Evolutionary conservation across 2,888 invertebrate species (phyloP).

Genomic region (Orchestes rusci): DNA sequence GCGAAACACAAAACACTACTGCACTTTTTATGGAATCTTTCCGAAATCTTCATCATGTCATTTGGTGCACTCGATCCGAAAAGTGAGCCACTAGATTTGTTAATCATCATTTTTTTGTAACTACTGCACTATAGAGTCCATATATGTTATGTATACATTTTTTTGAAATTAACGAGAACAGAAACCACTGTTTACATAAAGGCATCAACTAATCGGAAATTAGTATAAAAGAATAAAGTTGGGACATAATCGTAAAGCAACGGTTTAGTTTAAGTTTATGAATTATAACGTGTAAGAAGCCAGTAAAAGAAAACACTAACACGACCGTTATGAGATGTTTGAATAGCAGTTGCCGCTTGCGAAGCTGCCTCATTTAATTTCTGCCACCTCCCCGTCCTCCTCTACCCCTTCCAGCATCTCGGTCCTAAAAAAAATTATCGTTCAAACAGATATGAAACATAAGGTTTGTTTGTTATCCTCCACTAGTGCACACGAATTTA

Average conservation of each 20-base stretch:
- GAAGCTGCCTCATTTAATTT: no score
- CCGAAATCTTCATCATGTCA: slow-evolving; percentile 29
- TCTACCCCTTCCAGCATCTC: slow-evolving; percentile 39
- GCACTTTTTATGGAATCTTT: slow-evolving; percentile 33
- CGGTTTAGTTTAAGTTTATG: slow-evolving; percentile 11
- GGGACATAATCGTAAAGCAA: no score
- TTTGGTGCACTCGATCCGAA: slow-evolving; percentile 41
- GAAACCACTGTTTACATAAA: no score
- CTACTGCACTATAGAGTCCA: slow-evolving; percentile 41
- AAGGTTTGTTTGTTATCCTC: no score
- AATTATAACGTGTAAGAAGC: slow-evolving; percentile 35
- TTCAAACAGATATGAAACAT: no score
- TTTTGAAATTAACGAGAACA: no score
- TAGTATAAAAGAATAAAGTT: no score
- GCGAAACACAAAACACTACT: slow-evolving; percentile 41
- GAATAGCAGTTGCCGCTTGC: slow-evolving; percentile 29
- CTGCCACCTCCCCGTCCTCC: slow-evolving; percentile 36
- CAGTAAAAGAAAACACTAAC: slow-evolving; percentile 35
- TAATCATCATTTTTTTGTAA: slow-evolving; percentile 35
- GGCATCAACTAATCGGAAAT: no score
- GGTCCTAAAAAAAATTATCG: slow-evolving; percentile 37
- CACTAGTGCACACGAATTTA: no score
- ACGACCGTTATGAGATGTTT: slow-evolving; percentile 36
- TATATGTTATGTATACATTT: slow-evolving; percentile 40
- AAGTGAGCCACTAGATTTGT: slow-evolving; percentile 40